Base-by-base conservation (phyloP, 2,888 invertebrate species). In the Neuroscelio doddi region DNA sequence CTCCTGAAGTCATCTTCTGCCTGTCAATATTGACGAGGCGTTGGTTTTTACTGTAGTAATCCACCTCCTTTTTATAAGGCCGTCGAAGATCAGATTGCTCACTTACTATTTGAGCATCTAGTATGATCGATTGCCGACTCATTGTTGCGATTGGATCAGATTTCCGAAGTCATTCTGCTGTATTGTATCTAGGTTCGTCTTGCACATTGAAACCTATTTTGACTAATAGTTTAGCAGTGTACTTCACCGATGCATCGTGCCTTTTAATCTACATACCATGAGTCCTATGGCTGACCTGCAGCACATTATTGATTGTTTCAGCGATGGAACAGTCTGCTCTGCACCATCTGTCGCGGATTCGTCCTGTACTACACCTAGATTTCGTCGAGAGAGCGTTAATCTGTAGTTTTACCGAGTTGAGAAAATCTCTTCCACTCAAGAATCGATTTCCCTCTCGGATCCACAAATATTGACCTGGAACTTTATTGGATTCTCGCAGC, bases 71-170 rank as follows among this genome's bases (percentile, higher is more conserved):
- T n/a, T n/a, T n/a, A n/a, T n/a, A n/a, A n/a, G n/a, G n/a, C n/a
- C n/a, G n/a, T n/a, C n/a, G n/a, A n/a, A n/a, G n/a, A n/a, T n/a
- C n/a, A n/a, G n/a, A n/a, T n/a, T n/a, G n/a, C n/a, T n/a, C n/a
- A n/a, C n/a, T n/a, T n/a, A n/a, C n/a, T n/a, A 39, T 15, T 10
- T 24, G 78, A 0, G 74, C 77, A 42, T 82, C 79, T 5, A 82
- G 53, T 1, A 83, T 70, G 0, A 76, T 70, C 0, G 74, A 74
- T 5, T 12, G 10, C 7, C 53, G n/a, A n/a, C n/a, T n/a, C 38
- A 27, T 74, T 0, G 5, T 29, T 3, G 76, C 75, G 0, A 80
- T 67, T 9, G 77, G 63, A 42, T 82, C 80, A 0, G 78, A 79
- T 58, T 81, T 80, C 0, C 76, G 52, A 0, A 69, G 58, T 0